Base-by-base conservation (phyloP, 2,888 invertebrate species). In the Nematopogon swammerdamellus region DNA sequence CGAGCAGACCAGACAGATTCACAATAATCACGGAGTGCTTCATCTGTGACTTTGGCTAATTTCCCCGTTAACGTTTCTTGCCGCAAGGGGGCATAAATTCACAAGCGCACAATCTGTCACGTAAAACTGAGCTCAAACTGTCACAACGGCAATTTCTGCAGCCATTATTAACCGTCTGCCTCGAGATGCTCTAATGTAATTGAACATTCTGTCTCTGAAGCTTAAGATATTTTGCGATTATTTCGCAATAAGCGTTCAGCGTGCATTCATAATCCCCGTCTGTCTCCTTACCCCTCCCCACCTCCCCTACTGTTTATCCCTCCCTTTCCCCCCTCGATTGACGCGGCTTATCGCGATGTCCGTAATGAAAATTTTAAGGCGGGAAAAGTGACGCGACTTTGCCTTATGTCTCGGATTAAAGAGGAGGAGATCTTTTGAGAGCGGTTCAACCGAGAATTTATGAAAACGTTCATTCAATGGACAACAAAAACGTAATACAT, bases 221-320 rank as follows among this genome's bases (percentile, higher is more conserved):
- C 58, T 64, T 60, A 61, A 63, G 66, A 70, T 70, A 67, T 68
- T 67, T 61, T 61, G 58, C 63, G 58, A 63, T 63, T 60, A 61
- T 59, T 60, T 57, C 18, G 44, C 18, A 44, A 44, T 44, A 44
- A 18, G 18, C 19, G 19, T 17, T 18, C 8, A 17, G 17, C n/a
- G 44, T 36, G 36, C 36, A 36, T 36, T 36, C 36, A 36, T 8
- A 36, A 36, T 14, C 36, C 8, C 25, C 25, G 25, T 25, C 25
- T 25, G 25, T 25, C 25, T 25, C 8, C 25, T 25, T 25, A 25
- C 25, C 25, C 4, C 25, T 8, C 25, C 25, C 25, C 8, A 8
- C 5, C 4, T 25, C 25, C 8, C 25, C 25, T 25, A 25, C 25
- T 8, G 4, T 25, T 8, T 25, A 25, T 4, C 36, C 36, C 36